Percentiles rank a stretch among this genome's conserved stretches.
phyloP scores from a whole-genome alignment of 1,140 invertebrate species.

The Hycleus phaleratus region DNA sequence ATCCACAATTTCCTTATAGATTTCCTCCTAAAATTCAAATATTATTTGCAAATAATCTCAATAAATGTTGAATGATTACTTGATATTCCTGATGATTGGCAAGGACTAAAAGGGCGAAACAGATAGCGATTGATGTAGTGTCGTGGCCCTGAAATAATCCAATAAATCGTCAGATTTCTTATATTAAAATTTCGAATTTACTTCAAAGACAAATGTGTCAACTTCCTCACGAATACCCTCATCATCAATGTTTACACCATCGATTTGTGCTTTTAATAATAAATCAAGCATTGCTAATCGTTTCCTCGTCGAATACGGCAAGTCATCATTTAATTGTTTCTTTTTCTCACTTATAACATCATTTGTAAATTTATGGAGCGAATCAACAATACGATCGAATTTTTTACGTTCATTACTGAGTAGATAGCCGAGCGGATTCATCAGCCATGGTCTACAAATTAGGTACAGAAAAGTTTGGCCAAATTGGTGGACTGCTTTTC shows the following conservation, averaged over 20 bases:
- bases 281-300: slow-evolving; percentile 74
- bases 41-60: not conserved
- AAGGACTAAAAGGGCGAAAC: slow-evolving; percentile 38
- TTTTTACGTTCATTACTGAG: slow-evolving; percentile 41
- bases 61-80: slow-evolving; percentile 8
- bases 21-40: not conserved
- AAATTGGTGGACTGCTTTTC: slow-evolving; percentile 45
- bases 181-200: no score
- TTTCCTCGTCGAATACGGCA: slow-evolving; percentile 38
- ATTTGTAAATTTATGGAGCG: slow-evolving; percentile 53
- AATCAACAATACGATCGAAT: slow-evolving; percentile 45
- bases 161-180: no score
- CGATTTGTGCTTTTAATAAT: slow-evolving; percentile 51
- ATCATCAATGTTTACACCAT: slow-evolving; percentile 45
- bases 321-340: not conserved
- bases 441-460: slow-evolving; percentile 53
- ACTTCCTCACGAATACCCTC: slow-evolving; percentile 73
- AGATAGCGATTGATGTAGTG: slow-evolving; percentile 38
- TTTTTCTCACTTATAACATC: slow-evolving; percentile 36
- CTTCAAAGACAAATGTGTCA: slow-evolving; percentile 73
- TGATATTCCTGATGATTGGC: slow-evolving; percentile 35
- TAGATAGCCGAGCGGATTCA: slow-evolving; percentile 46
- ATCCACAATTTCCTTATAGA: slow-evolving; percentile 50
- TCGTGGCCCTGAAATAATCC: slow-evolving; percentile 32
- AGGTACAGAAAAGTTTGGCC: slow-evolving; percentile 43